Percentiles rank a stretch among this genome's conserved stretches.
phyloP scores from a whole-genome alignment of 1,140 invertebrate genomes.

The Sipha flava region DNA sequence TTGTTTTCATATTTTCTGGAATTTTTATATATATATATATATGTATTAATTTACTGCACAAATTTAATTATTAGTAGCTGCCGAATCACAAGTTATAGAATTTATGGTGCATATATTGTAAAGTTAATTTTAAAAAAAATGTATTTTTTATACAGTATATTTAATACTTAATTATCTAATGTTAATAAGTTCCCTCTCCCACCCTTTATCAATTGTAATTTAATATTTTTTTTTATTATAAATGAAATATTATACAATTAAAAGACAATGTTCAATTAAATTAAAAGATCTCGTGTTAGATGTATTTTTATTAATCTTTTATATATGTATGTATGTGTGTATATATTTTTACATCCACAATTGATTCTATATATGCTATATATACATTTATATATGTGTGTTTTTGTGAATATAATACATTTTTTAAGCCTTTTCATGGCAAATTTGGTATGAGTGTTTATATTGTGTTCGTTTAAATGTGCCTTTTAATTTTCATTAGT shows the following conservation, averaged over 20 bases:
- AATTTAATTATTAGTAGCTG: constrained; percentile 2
- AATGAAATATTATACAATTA: constrained; percentile 4
- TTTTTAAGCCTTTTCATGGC: constrained; percentile 30
- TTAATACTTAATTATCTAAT: constrained; percentile 7
- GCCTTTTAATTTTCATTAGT: constrained; percentile 17
- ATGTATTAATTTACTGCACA: not conserved
- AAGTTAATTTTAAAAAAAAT: not conserved
- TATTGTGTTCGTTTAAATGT: constrained; percentile 30
- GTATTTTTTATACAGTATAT: constrained; percentile 26
- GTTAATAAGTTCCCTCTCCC: not conserved
- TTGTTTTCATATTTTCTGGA: not conserved
- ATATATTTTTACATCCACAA: not conserved
- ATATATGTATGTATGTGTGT: not conserved
- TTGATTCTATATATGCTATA: not conserved
- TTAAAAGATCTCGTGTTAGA: constrained; percentile 30
- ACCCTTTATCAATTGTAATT: constrained; percentile 2
- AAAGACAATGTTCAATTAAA: constrained; percentile 31
- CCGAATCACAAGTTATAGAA: not conserved
- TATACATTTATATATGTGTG: not conserved
- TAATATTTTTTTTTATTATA: not conserved
- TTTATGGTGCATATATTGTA: constrained; percentile 12
- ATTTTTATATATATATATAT: not conserved
- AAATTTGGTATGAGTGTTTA: constrained; percentile 26
- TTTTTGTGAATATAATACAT: not conserved
- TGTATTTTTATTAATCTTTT: constrained; percentile 30